Conservation (phyloP, 2,888 invertebrate species). For the Plutella xylostella region DNA sequence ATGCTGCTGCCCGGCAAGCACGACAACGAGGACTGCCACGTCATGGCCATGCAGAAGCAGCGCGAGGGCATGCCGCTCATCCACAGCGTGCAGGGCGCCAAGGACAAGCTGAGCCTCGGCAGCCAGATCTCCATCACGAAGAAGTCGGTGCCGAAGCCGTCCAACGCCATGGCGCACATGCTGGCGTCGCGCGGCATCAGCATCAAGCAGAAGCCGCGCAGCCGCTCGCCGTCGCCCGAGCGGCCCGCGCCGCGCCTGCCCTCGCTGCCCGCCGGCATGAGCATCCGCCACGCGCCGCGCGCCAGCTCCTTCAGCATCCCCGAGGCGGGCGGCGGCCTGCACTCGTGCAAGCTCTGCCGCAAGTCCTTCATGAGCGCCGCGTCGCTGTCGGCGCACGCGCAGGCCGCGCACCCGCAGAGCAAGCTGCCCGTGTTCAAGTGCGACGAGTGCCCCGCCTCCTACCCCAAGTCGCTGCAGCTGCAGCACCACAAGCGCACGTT, state of each 20-base stretch:
- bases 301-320: slow-evolving; percentile 54
- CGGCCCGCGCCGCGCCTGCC: slow-evolving; percentile 56
- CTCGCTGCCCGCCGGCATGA: slow-evolving; percentile 59
- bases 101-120: slow-evolving; percentile 74
- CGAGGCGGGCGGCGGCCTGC: slow-evolving; percentile 51
- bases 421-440: slow-evolving; percentile 68
- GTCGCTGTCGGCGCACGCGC: slow-evolving; percentile 47
- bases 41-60: slow-evolving; percentile 80
- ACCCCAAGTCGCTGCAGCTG: slow-evolving; percentile 76
- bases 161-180: slow-evolving; percentile 81
- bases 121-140: slow-evolving; percentile 79
- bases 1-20: slow-evolving; percentile 76
- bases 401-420: slow-evolving; percentile 46
- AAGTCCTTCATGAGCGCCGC: slow-evolving; percentile 57
- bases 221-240: slow-evolving; percentile 54
- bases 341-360: slow-evolving; percentile 53
- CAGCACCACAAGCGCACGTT: slow-evolving; percentile 69
- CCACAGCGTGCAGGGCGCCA: slow-evolving; percentile 77
- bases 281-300: slow-evolving; percentile 64
- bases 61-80: slow-evolving; percentile 80
- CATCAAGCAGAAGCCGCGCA: slow-evolving; percentile 75
- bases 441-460: slow-evolving; percentile 78
- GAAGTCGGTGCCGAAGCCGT: slow-evolving; percentile 74
- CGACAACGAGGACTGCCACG: slow-evolving; percentile 81
- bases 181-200: slow-evolving; percentile 83